Base-by-base conservation (phyloP, 2,113 vertebrate species). In the Ibidorhyncha struthersii region DNA sequence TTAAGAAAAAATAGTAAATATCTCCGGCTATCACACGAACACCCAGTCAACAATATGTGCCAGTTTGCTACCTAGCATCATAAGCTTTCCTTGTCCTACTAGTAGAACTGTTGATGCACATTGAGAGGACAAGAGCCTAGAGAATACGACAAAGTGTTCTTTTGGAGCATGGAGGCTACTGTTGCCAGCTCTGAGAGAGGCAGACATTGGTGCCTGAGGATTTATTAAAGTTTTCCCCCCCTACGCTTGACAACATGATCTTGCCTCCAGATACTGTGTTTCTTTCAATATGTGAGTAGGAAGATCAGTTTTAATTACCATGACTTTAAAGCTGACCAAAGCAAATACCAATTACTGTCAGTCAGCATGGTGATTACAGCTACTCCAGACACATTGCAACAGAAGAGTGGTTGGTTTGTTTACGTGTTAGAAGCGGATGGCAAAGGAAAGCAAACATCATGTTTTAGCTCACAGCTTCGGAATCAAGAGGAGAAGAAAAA, bases 381-480 rank as follows among this genome's bases (percentile, higher is more conserved):
- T 61, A 78, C 80, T 69, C 90, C 91, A 95, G 69, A 89, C 45
- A 71, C 23, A 41, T 32, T 90, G 77, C 90, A 91, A 95, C 40
- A 96, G 63, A 93, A 76, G 83, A 76, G 27, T 43, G 32, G 61
- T 82, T 95, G 67, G 29, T 91, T 82, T 95, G 56, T 84, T 93
- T 79, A 71, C 82, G 40, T 67, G 45, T 76, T 85, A 82, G 38
- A 91, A 96, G 61, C 69, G 43, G 77, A 95, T 73, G 61, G 81
- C 78, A 96, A 92, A 91, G 80, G 67, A 94, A 94, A 87, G 77
- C 38, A 91, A 96, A 87, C 50, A 78, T 47, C 40, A 67, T 19
- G 49, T 59, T 85, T 93, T 94, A 91, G 43, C 89, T 95, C 86
- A 96, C 52, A 82, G 73, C 65, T 36, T 91, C 15, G 4, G 73